Percentiles rank a stretch among this genome's conserved stretches.
Evolutionary conservation across 2,797 vertebrate genomes (phyloP).

Genomic region (Pterois miles): DNA sequence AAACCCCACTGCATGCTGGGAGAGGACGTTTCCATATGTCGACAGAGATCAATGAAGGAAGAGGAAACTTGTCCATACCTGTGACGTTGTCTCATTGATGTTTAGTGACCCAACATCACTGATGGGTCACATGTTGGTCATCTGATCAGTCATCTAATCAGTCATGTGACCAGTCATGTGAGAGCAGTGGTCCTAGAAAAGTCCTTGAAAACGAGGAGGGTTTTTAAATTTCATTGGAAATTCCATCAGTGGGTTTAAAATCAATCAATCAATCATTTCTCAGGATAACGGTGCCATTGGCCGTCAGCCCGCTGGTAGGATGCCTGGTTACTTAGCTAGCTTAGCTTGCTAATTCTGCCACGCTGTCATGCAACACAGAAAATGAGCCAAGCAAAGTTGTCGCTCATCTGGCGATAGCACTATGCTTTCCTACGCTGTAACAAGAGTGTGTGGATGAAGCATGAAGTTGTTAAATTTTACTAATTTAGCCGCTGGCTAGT

Average conservation of each 20-base stretch:
- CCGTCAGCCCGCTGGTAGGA: too few relatives aligned
- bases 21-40: constrained; percentile 20
- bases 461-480: too few relatives aligned
- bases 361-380: too few relatives aligned
- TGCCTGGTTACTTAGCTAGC: too few relatives aligned
- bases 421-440: too few relatives aligned
- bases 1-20: constrained; percentile 25
- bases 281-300: too few relatives aligned
- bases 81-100: neutral
- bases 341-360: too few relatives aligned
- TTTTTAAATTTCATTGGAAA: neutral
- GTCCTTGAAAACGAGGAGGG: neutral
- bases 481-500: too few relatives aligned
- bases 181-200: neutral
- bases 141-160: neutral
- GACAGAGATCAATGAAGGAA: neutral
- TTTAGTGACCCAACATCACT: neutral
- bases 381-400: too few relatives aligned
- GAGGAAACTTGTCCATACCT: neutral
- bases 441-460: too few relatives aligned
- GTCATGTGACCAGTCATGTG: neutral
- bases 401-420: too few relatives aligned
- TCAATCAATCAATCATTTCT: neutral
- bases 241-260: neutral
- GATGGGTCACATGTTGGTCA: neutral